Base-by-base conservation (phyloP, 2,113 vertebrate genomes). In the Ictalurus punctatus region DNA sequence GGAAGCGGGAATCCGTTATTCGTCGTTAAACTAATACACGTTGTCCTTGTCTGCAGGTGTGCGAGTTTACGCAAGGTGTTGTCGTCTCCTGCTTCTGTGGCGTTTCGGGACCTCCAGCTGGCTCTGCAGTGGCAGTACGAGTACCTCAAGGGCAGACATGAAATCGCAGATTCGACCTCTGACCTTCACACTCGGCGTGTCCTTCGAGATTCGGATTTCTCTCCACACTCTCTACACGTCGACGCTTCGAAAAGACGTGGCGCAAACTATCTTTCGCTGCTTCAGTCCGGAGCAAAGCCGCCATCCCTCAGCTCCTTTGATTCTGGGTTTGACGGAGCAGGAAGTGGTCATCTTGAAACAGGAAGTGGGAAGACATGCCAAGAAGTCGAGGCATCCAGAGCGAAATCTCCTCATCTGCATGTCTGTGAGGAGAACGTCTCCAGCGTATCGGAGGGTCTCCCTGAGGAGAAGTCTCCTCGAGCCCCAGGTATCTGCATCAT, bases 71-170 rank as follows among this genome's bases (percentile, higher is more conserved):
- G 94, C 87, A 95, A 93, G 27, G 89, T 96, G 4, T 86, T 96
- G 0, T 91, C 92, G 0, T 95, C 92, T 8, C 89, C 91, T 2
- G 93, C 88, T 6, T 90, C 93, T 0, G 92, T 94, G 30, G 14
- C 89, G 0, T 82, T 95, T 1, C 86, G 84, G 30, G 92, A 94
- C 25, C 93, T 96, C 2, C 94, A 96, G 91, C 48, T 92, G 30
- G 94, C 95, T 12, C 87, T 96, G 25, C 94, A 95, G 85, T 96
- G 96, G 96, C 95, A 96, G 93, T 93, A 94, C 6, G 92, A 95
- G 58, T 83, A 93, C 58, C 87, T 96, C 14, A 90, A 87, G 63
- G 82, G 88, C 76, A 73, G 65, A 71, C 52, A 85, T 13, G 56
- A n/a, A 0, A 19, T 59, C 16, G 48, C 13, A 0, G 17, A 44